Evolutionary conservation across 2,888 invertebrate species (phyloP).

Genomic region (Oscheius sp.): DNA sequence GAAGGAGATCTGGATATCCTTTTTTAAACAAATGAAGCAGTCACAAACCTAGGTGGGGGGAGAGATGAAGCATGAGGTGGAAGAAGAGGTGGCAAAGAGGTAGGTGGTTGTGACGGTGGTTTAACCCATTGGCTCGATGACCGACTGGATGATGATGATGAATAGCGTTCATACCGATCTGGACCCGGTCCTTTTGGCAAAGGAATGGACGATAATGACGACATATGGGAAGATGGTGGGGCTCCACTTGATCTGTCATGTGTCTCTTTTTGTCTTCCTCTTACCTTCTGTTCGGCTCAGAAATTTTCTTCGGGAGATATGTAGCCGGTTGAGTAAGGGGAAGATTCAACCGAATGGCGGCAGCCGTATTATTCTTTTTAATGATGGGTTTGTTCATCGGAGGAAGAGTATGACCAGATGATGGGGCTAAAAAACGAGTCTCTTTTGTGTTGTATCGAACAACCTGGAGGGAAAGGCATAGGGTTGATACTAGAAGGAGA

Average conservation of each 20-base stretch:
- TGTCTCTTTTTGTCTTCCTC: not conserved
- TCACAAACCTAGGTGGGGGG: slow-evolving; percentile 10
- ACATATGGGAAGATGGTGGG: not conserved
- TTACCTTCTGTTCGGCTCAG: not conserved
- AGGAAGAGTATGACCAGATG: not conserved
- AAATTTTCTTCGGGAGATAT: not conserved
- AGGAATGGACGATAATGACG: not conserved
- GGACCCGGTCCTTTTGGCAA: slow-evolving; percentile 17
- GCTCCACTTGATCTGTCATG: not conserved
- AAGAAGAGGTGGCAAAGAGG: not conserved
- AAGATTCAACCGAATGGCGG: not conserved
- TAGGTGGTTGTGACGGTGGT: not conserved
- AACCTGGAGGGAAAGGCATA: not conserved
- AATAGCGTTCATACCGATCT: too few relatives aligned
- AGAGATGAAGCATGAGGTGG: not conserved
- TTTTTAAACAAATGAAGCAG: not conserved
- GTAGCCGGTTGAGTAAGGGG: slow-evolving; percentile 7
- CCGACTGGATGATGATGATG: not conserved
- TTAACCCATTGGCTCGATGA: not conserved
- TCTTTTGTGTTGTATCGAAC: too few relatives aligned
- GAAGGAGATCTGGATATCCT: slow-evolving; percentile 22
- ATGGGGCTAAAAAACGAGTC: not conserved
- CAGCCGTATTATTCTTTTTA: not conserved
- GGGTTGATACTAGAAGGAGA: too few relatives aligned
- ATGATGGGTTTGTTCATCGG: slow-evolving; percentile 16